Conservation (phyloP, 2,888 invertebrate genomes). For the Polylopha cassiicola region DNA sequence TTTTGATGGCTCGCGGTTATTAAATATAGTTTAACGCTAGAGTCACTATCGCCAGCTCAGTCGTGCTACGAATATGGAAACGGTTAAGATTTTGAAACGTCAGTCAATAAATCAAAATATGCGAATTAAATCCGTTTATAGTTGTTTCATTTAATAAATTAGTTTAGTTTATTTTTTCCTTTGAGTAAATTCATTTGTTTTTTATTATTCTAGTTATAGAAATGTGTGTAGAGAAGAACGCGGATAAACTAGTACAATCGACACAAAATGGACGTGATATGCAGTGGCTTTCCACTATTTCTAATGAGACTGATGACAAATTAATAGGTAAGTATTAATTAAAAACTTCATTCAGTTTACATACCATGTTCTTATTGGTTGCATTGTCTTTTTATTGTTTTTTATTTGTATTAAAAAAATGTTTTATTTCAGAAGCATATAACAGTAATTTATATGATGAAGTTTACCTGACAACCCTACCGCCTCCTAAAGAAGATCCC, state of each 20-base stretch:
- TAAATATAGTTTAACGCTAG: too few species aligned
- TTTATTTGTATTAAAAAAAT: constrained; percentile 2
- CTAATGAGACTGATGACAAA: constrained; percentile 52
- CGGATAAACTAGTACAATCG: constrained; percentile 43
- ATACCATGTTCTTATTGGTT: too few species aligned
- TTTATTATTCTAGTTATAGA: constrained; percentile 61
- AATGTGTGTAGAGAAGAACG: constrained; percentile 52
- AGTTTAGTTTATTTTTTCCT: constrained; percentile 16
- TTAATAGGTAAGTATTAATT: constrained; percentile 43
- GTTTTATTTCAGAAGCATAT: constrained; percentile 43
- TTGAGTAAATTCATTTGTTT: neutral
- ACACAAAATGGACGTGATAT: constrained; percentile 56
- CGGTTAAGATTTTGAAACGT: too few species aligned
- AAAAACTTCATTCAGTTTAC: neutral
- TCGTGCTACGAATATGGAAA: too few species aligned
- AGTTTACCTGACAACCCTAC: constrained; percentile 54
- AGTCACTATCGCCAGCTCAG: too few species aligned
- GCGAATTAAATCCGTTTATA: too few species aligned
- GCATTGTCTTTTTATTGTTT: neutral
- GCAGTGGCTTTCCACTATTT: constrained; percentile 48
- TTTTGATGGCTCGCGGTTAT: too few species aligned
- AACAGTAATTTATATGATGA: constrained; percentile 47
- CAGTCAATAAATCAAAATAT: too few species aligned
- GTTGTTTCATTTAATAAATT: too few species aligned
- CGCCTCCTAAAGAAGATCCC: constrained; percentile 58